A percentile compares a stretch with the other conserved stretches of the same genome.
Conservation (phyloP, 2,888 invertebrate genomes). For the Lasioglossum zephyrum region DNA sequence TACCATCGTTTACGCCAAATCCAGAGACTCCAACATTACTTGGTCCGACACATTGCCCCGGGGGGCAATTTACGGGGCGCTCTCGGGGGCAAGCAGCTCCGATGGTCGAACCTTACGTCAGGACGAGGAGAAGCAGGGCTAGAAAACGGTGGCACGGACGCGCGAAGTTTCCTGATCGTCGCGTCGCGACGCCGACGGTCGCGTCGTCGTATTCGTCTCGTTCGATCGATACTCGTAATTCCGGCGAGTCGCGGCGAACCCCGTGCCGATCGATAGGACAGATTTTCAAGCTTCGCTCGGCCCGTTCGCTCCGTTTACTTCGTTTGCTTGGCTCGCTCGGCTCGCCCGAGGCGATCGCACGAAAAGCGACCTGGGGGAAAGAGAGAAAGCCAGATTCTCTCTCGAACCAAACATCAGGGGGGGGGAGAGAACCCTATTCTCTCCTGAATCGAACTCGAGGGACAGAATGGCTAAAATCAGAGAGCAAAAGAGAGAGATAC, state of each 20-base stretch:
- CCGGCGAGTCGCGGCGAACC: conserved; percentile 49
- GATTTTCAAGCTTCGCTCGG: conserved; percentile 60
- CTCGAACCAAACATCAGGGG: neutral
- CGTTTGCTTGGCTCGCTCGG: conserved; percentile 32
- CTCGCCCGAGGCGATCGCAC: conserved; percentile 44
- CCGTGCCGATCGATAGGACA: conserved; percentile 62
- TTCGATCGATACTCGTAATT: conserved; percentile 67
- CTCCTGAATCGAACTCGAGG: neutral
- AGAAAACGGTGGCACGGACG: conserved; percentile 31
- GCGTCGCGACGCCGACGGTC: conserved; percentile 14
- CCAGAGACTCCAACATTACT: neutral
- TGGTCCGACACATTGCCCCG: neutral
- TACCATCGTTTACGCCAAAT: neutral
- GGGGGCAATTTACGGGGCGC: neutral
- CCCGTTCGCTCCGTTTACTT: conserved; percentile 45
- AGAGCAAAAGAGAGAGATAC: neutral
- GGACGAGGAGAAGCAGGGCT: conserved; percentile 31
- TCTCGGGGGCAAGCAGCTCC: neutral
- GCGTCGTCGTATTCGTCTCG: conserved; percentile 41
- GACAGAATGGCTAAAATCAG: neutral
- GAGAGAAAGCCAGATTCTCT: neutral
- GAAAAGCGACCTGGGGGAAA: neutral
- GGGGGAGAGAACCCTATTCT: neutral
- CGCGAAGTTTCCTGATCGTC: conserved; percentile 56
- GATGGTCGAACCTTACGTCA: neutral